Base-by-base conservation (phyloP, 2,888 invertebrate genomes). In the Andrena marginata region DNA sequence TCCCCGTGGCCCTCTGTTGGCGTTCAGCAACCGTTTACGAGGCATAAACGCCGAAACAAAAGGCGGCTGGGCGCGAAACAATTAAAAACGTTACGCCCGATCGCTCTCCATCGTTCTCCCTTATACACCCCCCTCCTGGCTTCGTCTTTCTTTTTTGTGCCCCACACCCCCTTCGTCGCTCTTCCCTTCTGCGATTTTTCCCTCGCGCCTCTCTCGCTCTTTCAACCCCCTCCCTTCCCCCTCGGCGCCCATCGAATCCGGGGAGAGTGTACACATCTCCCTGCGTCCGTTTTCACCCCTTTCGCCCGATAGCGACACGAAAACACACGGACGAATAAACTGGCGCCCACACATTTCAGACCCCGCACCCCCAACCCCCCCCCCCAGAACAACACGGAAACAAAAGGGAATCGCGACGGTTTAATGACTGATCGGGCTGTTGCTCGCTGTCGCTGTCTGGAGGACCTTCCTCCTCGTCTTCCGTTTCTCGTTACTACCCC, bases 11-110 rank as follows among this genome's bases (percentile, higher is more conserved):
- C 62, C 71, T 42, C 74, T 69, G 78, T 78, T 71, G 85, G 85
- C 84, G 85, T 86, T 85, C 85, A 85, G 90, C 89, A 89, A 90
- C 90, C 91, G 90, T 92, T 92, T 92, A 92, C 91, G 92, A 90
- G 90, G 92, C 90, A 93, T 92, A 92, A 92, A 92, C 92, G 92
- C 90, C 91, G 91, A 93, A 93, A 93, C 93, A 93, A 93, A 93
- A 92, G 92, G 88, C 90, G 90, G 89, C 91, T 92, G 90, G 91
- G 93, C 91, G 92, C 91, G 93, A 93, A 93, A 93, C 93, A 93
- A 93, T 93, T 93, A 93, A 93, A 93, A 93, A 93, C 93, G 93
- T 93, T 93, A 92, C 92, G 93, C 93, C 92, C 92, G 92, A 93
- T 93, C 92, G 93, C 93, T 92, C 90, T 85, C 84, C 85, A 88